A percentile compares a stretch with the other conserved stretches of the same genome.
Conservation (phyloP, 1,140 invertebrate genomes). For the Euwallacea similis region DNA sequence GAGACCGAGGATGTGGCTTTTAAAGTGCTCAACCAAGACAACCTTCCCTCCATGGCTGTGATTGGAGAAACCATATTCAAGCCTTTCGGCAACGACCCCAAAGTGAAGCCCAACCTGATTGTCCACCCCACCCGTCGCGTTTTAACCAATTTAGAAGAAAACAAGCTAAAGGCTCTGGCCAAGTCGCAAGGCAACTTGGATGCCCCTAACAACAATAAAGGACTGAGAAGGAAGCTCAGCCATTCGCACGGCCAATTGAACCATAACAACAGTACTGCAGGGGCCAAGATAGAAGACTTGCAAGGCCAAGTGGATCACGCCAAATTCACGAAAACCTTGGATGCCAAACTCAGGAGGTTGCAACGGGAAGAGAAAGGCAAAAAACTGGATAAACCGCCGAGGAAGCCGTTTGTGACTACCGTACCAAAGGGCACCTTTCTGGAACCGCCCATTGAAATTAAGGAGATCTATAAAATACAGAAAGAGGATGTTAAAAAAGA, state of each 20-base stretch:
- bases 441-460: constrained; percentile 68
- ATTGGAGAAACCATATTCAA: constrained; percentile 50
- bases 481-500: constrained; percentile 53
- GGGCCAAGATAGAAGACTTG: constrained; percentile 47
- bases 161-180: constrained; percentile 48
- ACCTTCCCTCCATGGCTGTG: constrained; percentile 48
- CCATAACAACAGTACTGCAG: constrained; percentile 45
- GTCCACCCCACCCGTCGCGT: constrained; percentile 56
- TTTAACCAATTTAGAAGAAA: constrained; percentile 46
- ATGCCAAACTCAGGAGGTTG: constrained; percentile 65
- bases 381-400: constrained; percentile 45
- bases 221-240: constrained; percentile 49
- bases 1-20: constrained; percentile 55
- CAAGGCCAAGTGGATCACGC: constrained; percentile 47
- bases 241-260: constrained; percentile 55
- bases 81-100: constrained; percentile 50
- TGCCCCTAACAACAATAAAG: constrained; percentile 31
- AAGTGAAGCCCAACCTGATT: constrained; percentile 56
- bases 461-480: constrained; percentile 48
- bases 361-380: constrained; percentile 60
- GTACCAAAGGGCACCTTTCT: constrained; percentile 77
- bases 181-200: constrained; percentile 49
- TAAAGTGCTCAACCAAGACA: constrained; percentile 57
- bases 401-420: constrained; percentile 71
- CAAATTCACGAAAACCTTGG: constrained; percentile 63